Percentiles rank a stretch among this genome's conserved stretches.
These are phyloP conservation scores for Archivesica marissinica DNA, from an alignment of 1,140 invertebrate genomes.

Conservation along the genomic window DNA sequence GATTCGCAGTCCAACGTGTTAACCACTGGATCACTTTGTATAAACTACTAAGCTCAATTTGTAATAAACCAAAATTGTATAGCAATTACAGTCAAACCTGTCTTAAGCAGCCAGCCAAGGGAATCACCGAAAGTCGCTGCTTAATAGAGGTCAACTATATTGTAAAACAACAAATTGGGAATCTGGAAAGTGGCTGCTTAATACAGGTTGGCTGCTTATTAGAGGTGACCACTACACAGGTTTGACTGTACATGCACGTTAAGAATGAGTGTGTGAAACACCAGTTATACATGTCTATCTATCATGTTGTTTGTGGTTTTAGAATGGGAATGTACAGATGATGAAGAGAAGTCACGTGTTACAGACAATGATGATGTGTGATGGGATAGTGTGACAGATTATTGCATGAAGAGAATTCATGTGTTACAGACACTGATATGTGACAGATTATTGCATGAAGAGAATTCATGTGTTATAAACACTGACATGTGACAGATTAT, in stretches of 20 bases:
- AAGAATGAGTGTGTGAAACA: no score
- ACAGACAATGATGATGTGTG: slow-evolving; percentile 24
- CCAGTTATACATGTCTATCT: neutral
- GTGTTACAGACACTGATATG: no score
- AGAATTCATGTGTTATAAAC: no score
- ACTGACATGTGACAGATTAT: no score
- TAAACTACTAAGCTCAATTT: neutral
- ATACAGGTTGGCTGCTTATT: no score
- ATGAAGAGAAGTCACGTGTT: slow-evolving; percentile 53
- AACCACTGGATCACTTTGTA: no score
- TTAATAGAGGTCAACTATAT: neutral
- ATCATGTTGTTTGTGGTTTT: neutral
- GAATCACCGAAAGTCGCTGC: neutral
- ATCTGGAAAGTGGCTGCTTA: no score
- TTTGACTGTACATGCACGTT: neutral
- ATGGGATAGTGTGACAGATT: slow-evolving; percentile 34
- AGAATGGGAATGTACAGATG: slow-evolving; percentile 61
- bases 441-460: no score
- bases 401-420: no score
- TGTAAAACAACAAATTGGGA: neutral
- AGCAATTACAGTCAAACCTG: no score
- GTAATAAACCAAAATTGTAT: neutral
- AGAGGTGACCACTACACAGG: neutral
- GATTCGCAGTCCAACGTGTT: no score
- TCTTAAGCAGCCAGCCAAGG: no score